Conservation (phyloP, 1,140 invertebrate species). For the Aphelinus atriplicis region DNA sequence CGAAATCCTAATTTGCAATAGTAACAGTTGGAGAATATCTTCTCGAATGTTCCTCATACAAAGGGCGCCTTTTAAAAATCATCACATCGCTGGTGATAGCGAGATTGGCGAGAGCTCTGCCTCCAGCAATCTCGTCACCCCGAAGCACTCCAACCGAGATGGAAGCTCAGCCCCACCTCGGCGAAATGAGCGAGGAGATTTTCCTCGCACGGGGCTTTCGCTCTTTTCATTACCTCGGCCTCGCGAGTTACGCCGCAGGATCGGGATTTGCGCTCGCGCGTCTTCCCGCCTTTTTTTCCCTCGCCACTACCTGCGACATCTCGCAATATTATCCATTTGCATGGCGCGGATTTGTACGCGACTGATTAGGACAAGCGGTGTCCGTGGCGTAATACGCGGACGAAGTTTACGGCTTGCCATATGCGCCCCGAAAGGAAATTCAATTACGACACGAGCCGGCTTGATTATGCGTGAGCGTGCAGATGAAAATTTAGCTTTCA, state of each 20-base stretch:
- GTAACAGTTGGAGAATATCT: too few species aligned
- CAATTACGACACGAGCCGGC: too few species aligned
- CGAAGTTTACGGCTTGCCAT: background rate
- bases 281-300: background rate
- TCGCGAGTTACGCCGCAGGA: conserved; percentile 12
- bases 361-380: too few species aligned
- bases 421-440: conserved; percentile 3
- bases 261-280: conserved; percentile 1
- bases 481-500: too few species aligned
- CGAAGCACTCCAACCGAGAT: background rate
- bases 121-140: background rate
- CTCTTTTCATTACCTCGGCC: conserved; percentile 28
- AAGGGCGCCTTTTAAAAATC: background rate
- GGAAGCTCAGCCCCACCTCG: background rate
- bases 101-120: background rate
- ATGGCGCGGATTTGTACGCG: too few species aligned
- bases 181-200: conserved; percentile 2
- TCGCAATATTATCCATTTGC: too few species aligned
- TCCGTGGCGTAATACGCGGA: too few species aligned
- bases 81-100: background rate
- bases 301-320: too few species aligned
- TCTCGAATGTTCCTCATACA: background rate
- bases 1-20: too few species aligned
- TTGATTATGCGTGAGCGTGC: too few species aligned
- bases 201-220: conserved; percentile 15